These are phyloP conservation scores for Ursus arctos DNA, from an alignment of 2,113 vertebrate genomes.

Conservation along the genomic window DNA sequence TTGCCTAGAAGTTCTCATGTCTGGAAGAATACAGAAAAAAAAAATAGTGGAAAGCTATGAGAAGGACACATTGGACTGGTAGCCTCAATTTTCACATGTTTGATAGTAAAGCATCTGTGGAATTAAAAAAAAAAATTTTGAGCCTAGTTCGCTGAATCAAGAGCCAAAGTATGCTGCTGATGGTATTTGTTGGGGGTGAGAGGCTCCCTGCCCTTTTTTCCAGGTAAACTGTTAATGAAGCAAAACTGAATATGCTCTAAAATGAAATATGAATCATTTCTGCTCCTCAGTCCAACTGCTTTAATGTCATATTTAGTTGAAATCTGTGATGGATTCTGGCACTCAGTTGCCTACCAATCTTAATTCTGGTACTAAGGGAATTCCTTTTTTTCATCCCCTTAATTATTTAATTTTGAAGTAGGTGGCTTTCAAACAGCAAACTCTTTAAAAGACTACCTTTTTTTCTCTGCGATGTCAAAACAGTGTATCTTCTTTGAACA, in stretches of 20 bases:
- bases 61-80: neutral
- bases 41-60: neutral
- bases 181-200: neutral
- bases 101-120: neutral
- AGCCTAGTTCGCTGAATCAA: neutral
- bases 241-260: neutral
- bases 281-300: neutral
- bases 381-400: neutral
- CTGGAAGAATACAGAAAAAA: neutral
- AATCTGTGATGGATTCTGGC: neutral
- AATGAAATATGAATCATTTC: neutral
- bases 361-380: neutral
- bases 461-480: neutral
- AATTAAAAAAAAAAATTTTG: neutral
- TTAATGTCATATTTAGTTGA: neutral
- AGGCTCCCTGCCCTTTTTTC: neutral
- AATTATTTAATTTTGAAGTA: slow-evolving; percentile 31
- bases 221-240: neutral
- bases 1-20: neutral
- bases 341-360: neutral
- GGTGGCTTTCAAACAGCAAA: neutral
- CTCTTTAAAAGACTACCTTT: neutral
- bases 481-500: neutral
- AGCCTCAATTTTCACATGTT: neutral
- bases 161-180: neutral